Conservation (phyloP, 2,888 invertebrate species). For the Julus scandinavius region DNA sequence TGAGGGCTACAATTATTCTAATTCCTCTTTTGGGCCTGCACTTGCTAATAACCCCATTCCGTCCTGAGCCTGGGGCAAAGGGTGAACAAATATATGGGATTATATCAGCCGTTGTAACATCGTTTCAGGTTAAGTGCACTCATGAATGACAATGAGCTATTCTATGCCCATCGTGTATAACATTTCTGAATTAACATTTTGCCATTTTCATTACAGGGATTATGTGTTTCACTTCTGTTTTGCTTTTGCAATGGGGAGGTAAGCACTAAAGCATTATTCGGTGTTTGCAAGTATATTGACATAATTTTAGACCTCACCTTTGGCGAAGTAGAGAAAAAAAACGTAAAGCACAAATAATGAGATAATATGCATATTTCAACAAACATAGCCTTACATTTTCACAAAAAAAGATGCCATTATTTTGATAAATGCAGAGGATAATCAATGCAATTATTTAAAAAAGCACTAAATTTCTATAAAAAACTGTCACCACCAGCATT, state of each 20-base stretch:
- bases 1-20: conserved; percentile 84
- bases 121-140: conserved; percentile 74
- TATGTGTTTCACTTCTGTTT: conserved; percentile 90
- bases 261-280: conserved; percentile 48
- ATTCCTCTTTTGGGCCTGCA: conserved; percentile 92
- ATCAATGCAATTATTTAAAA: no score
- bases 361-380: no score
- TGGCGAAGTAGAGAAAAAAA: no score
- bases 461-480: no score
- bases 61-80: conserved; percentile 73
- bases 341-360: no score
- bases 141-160: background rate
- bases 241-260: conserved; percentile 97
- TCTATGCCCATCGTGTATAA: background rate
- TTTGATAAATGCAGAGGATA: no score
- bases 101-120: conserved; percentile 84
- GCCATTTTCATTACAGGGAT: conserved; percentile 75
- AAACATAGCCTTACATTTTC: no score
- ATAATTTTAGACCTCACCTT: no score
- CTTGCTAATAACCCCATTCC: conserved; percentile 87
- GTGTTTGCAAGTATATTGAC: background rate
- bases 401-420: no score
- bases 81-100: conserved; percentile 76
- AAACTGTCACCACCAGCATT: no score
- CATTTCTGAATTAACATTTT: conserved; percentile 6